Evolutionary conservation across 2,113 vertebrate species (phyloP).

Genomic region (Fregetta grallaria): DNA sequence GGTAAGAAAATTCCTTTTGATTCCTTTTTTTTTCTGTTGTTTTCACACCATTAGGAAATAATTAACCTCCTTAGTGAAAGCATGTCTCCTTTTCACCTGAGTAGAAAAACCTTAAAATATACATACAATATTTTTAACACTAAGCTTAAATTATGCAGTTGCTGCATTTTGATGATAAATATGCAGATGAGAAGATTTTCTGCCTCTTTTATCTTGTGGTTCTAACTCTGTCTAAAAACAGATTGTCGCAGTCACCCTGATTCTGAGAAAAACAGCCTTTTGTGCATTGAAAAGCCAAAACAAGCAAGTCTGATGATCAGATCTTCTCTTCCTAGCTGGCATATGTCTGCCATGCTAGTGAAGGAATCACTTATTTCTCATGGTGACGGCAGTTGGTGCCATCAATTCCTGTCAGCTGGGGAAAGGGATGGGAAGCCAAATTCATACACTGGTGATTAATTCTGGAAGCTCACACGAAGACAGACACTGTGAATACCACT

Average conservation of each 20-base stretch:
- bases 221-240: slow-evolving; percentile 70
- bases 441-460: slow-evolving; percentile 39
- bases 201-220: slow-evolving; percentile 55
- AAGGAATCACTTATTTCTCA: slow-evolving; percentile 41
- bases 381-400: slow-evolving; percentile 47
- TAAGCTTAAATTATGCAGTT: slow-evolving; percentile 75
- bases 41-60: slow-evolving; percentile 75
- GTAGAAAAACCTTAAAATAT: slow-evolving; percentile 75
- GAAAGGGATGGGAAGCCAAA: slow-evolving; percentile 16
- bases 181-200: slow-evolving; percentile 61
- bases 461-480: neutral
- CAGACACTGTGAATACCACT: neutral
- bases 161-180: slow-evolving; percentile 75
- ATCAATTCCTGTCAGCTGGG: slow-evolving; percentile 55
- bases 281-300: slow-evolving; percentile 60
- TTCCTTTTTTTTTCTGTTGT: slow-evolving; percentile 50
- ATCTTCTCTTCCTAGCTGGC: slow-evolving; percentile 43
- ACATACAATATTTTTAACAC: slow-evolving; percentile 73
- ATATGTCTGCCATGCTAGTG: slow-evolving; percentile 51
- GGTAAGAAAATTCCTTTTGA: slow-evolving; percentile 60
- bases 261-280: slow-evolving; percentile 70
- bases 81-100: slow-evolving; percentile 71
- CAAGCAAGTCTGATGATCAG: slow-evolving; percentile 53
- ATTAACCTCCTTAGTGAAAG: slow-evolving; percentile 73
- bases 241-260: slow-evolving; percentile 66